These are phyloP conservation scores for Illadopsis cleaveri DNA, from an alignment of 2,113 vertebrate species.

Conservation along the genomic window DNA sequence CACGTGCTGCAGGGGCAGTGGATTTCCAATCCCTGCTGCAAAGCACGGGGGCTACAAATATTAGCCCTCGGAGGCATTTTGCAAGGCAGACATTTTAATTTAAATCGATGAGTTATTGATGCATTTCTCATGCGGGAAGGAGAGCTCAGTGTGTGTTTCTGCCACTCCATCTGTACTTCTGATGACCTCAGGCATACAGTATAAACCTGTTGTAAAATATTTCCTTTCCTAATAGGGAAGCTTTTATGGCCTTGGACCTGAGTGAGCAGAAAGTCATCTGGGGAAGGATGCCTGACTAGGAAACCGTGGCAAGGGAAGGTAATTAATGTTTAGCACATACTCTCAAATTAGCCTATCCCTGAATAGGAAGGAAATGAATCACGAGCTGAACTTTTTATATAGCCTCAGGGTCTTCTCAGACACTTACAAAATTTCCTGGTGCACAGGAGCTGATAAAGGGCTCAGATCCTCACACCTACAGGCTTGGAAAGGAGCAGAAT, in stretches of 20 bases:
- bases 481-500: neutral
- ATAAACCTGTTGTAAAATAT: slow-evolving; percentile 46
- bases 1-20: neutral
- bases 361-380: slow-evolving; percentile 52
- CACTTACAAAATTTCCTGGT: slow-evolving; percentile 20
- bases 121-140: slow-evolving; percentile 33
- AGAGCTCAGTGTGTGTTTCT: slow-evolving; percentile 56
- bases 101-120: slow-evolving; percentile 65
- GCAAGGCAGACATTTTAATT: slow-evolving; percentile 53
- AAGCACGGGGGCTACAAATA: neutral
- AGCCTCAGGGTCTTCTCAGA: slow-evolving; percentile 29
- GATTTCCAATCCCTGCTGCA: neutral
- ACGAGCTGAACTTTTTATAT: neutral
- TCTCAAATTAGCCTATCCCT: slow-evolving; percentile 46
- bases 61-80: neutral
- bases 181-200: slow-evolving; percentile 56
- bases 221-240: slow-evolving; percentile 51
- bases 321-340: neutral
- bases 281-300: neutral
- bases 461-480: neutral
- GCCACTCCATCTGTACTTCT: slow-evolving; percentile 45
- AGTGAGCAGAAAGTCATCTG: slow-evolving; percentile 4
- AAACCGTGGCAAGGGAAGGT: neutral
- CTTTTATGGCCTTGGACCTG: slow-evolving; percentile 22
- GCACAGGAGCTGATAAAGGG: neutral